phyloP scores from a whole-genome alignment of 1,140 invertebrate species.

The Halyomorpha halys region DNA sequence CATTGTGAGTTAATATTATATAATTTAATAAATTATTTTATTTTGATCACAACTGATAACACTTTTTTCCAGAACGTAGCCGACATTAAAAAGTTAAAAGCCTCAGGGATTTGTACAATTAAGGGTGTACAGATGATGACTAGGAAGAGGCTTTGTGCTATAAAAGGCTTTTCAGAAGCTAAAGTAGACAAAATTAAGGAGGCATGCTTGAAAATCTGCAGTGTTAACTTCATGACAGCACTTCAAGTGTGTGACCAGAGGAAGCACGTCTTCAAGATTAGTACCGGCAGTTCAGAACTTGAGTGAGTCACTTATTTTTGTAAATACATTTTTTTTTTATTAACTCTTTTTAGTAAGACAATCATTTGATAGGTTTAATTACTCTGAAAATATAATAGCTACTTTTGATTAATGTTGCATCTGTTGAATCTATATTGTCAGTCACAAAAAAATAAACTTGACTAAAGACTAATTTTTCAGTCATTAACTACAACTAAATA shows the following conservation, averaged over 20 bases:
- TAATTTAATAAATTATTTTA: no score
- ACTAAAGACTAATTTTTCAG: no score
- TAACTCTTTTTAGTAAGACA: no score
- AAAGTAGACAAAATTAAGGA: conserved; percentile 80
- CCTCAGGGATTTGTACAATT: conserved; percentile 66
- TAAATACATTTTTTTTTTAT: no score
- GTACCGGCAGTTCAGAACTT: conserved; percentile 59
- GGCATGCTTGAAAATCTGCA: conserved; percentile 48
- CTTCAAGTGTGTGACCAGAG: conserved; percentile 59
- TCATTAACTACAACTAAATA: no score
- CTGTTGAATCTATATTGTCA: no score
- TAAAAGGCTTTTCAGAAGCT: conserved; percentile 68
- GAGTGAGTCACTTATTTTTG: conserved; percentile 44
- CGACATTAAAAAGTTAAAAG: conserved; percentile 70
- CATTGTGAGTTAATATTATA: conserved; percentile 38
- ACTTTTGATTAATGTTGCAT: no score
- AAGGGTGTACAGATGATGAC: conserved; percentile 74
- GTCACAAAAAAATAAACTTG: no score
- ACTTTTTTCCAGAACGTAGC: conserved; percentile 29
- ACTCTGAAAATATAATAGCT: no score
- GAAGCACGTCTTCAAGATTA: conserved; percentile 59
- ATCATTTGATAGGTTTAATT: no score
- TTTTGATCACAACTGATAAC: no score
- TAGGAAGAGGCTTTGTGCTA: conserved; percentile 56
- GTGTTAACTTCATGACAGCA: conserved; percentile 58